These are phyloP conservation scores for Cataglyphis cursor DNA, from an alignment of 2,888 invertebrate genomes.

Conservation along the genomic window DNA sequence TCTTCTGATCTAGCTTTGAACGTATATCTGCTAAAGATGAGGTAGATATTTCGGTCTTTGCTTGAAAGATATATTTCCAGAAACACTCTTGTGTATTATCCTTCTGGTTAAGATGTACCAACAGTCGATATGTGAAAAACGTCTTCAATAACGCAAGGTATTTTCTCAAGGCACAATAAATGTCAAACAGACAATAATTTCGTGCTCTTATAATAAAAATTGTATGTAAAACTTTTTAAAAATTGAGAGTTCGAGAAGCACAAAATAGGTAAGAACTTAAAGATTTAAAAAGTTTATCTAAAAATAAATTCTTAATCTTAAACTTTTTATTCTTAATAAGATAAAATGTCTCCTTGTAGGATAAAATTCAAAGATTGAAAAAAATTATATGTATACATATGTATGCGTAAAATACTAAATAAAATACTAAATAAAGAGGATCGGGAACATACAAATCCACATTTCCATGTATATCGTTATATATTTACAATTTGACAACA, in stretches of 20 bases:
- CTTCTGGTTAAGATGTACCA: background rate
- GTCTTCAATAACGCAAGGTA: background rate
- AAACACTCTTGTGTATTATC: background rate
- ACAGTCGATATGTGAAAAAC: background rate
- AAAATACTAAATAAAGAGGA: background rate
- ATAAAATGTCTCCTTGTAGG: too few species aligned
- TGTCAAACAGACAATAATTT: background rate
- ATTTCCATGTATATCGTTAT: slow-evolving; percentile 84
- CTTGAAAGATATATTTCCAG: background rate
- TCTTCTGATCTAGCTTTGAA: background rate
- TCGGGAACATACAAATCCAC: slow-evolving; percentile 51
- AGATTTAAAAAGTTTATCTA: background rate
- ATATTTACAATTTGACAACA: slow-evolving; percentile 85
- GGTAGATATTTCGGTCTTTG: background rate
- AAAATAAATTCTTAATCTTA: too few species aligned
- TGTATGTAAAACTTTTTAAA: background rate
- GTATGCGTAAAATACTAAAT: background rate
- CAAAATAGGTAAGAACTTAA: background rate
- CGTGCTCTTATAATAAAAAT: background rate
- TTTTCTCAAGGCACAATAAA: background rate
- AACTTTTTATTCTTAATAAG: too few species aligned
- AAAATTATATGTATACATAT: background rate
- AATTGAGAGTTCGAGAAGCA: background rate
- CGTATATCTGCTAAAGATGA: slow-evolving; percentile 16
- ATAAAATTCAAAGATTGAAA: too few species aligned